phyloP scores from a whole-genome alignment of 2,797 vertebrate genomes.

The Adelosebastes latens region DNA sequence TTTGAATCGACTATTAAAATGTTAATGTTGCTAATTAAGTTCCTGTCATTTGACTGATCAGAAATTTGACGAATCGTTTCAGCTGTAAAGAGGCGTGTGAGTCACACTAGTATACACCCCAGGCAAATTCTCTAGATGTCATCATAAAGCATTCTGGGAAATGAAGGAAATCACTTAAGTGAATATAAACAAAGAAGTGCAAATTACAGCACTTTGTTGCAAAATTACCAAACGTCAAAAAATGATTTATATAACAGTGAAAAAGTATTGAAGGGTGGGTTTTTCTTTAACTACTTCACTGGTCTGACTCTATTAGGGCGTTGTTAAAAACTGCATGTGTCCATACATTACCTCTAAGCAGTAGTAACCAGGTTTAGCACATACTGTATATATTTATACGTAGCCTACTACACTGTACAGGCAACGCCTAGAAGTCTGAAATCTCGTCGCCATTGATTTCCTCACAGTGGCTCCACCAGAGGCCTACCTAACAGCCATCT shows the following conservation, averaged over 20 bases:
- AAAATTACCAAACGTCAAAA: not conserved
- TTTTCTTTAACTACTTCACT: not conserved
- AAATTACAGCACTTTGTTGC: not conserved
- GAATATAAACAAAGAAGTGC: not conserved
- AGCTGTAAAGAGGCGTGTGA: not conserved
- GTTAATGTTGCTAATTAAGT: not conserved
- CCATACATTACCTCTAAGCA: not conserved
- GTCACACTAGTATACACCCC: not conserved
- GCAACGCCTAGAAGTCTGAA: slow-evolving; percentile 46
- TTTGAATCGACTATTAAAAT: not conserved
- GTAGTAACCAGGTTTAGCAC: not conserved
- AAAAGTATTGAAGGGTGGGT: slow-evolving; percentile 27
- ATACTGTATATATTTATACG: too few relatives aligned
- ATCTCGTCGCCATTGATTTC: slow-evolving; percentile 63
- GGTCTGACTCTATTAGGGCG: not conserved
- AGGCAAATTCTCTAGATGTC: not conserved
- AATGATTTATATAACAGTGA: not conserved
- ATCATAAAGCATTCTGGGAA: not conserved
- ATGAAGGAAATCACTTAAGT: not conserved
- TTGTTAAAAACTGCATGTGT: not conserved
- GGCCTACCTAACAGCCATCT: slow-evolving; percentile 53
- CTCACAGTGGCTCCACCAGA: slow-evolving; percentile 58
- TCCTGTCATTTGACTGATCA: not conserved
- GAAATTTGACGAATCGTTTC: not conserved
- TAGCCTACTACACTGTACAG: not conserved